Evolutionary conservation across 2,888 invertebrate species (phyloP), one percentile per base, ranked within the genome.

Genomic region (Chloroclysta siterata): DNA sequence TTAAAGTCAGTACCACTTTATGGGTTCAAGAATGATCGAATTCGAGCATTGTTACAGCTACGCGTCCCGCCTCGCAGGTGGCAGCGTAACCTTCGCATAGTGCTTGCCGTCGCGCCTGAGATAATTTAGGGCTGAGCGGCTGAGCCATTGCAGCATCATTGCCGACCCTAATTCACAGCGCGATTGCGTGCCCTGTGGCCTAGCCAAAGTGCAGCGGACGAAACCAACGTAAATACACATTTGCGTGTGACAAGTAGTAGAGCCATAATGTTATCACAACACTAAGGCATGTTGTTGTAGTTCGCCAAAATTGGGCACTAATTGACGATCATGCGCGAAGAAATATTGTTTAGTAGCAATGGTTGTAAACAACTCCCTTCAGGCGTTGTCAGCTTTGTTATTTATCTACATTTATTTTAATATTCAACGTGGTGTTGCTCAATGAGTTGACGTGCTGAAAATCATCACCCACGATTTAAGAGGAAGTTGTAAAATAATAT

Each of bases 121-220:
- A 65, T 66, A 64, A 66, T 63, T 68, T 63, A 66, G 61, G 81
- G 82, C 80, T 66, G 74, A 71, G 63, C 71, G 81, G 82, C 80
- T 66, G 74, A 71, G 63, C 71, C 79, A 85, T 85, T 84, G 83
- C 84, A 72, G 80, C 82, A 84, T 80, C 75, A 73, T 71, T 68
- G 68, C 47, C 67, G 72, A 78, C 79, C 81, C 84, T 86, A 82
- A 78, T 82, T 81, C 80, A 83, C 77, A 78, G 68, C 71, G 73
- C 67, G 75, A 80, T 78, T 76, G 78, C 80, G 74, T 66, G 68
- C 72, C 73, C 74, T 79, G 74, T 70, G 68, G 60, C 58, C 61
- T 61, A 77, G 80, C 51, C 83, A 85, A 86, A 78, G 87, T 85
- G 87, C 87, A 85, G 86, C 89, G 88, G 84, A 87, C 88, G 87